Percentiles rank a stretch among this genome's conserved stretches.
Conservation (phyloP, 2,797 vertebrate species). For the Remorina albescens region DNA sequence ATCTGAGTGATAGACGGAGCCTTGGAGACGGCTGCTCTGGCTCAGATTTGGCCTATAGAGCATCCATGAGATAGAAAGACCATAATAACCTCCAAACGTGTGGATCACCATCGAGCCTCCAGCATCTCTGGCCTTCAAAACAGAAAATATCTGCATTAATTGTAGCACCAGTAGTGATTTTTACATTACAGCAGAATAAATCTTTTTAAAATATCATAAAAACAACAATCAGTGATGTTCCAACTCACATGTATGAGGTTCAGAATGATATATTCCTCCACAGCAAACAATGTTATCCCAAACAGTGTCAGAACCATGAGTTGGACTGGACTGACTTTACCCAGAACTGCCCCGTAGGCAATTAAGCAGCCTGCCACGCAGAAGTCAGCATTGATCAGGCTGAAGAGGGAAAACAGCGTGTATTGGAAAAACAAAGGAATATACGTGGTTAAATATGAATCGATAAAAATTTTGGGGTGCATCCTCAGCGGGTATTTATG, state of each 20-base stretch:
- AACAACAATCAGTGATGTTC: background rate
- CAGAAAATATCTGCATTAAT: constrained; percentile 2
- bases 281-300: constrained; percentile 91
- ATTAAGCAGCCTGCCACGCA: constrained; percentile 93
- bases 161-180: background rate
- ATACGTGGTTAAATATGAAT: background rate
- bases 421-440: background rate
- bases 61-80: constrained; percentile 91
- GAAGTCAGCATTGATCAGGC: constrained; percentile 98
- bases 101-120: constrained; percentile 99
- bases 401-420: constrained; percentile 55
- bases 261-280: constrained; percentile 94
- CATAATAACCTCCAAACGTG: constrained; percentile 95
- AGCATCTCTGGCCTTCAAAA: constrained; percentile 90
- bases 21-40: constrained; percentile 86
- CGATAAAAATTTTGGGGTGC: background rate
- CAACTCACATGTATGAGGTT: constrained; percentile 85
- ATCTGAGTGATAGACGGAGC: constrained; percentile 91
- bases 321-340: constrained; percentile 95
- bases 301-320: constrained; percentile 93
- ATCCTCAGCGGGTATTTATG: too few species aligned
- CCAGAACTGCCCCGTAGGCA: constrained; percentile 93
- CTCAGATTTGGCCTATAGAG: constrained; percentile 92
- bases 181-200: background rate
- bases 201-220: background rate